Evolutionary conservation across 1,140 invertebrate species (phyloP).

Genomic region (Microplitis demolitor): DNA sequence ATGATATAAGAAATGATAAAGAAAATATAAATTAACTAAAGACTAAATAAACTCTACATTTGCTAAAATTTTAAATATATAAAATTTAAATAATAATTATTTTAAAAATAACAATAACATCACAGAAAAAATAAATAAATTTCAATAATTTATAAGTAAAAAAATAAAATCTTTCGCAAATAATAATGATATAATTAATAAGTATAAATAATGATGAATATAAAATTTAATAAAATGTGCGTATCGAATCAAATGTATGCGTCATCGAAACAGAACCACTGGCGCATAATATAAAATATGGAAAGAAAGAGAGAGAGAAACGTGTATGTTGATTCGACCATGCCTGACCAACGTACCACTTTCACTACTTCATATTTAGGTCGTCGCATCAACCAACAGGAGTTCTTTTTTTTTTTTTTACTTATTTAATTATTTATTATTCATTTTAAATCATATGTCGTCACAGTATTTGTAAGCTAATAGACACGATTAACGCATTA

Average conservation of each 20-base stretch:
- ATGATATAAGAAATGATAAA: neutral
- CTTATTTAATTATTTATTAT: neutral
- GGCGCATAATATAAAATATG: neutral
- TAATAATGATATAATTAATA: too few relatives aligned
- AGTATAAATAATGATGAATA: neutral
- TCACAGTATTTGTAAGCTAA: neutral
- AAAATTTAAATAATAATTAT: too few relatives aligned
- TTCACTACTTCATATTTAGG: conserved; percentile 60
- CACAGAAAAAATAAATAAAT: too few relatives aligned
- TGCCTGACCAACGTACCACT: conserved; percentile 59
- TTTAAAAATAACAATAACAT: too few relatives aligned
- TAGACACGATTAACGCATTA: neutral
- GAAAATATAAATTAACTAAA: neutral
- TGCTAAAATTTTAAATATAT: neutral
- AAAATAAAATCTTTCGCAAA: too few relatives aligned
- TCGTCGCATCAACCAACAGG: conserved; percentile 49
- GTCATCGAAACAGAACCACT: conserved; percentile 1
- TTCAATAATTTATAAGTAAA: too few relatives aligned
- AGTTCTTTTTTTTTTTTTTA: conserved; percentile 12
- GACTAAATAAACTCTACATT: neutral
- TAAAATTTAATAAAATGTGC: neutral
- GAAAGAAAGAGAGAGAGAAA: conserved; percentile 12
- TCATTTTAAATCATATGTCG: neutral
- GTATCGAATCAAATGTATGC: neutral
- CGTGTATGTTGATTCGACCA: conserved; percentile 42